Conservation (phyloP, 2,888 invertebrate genomes). For the Pristionchus fissidentatus region DNA sequence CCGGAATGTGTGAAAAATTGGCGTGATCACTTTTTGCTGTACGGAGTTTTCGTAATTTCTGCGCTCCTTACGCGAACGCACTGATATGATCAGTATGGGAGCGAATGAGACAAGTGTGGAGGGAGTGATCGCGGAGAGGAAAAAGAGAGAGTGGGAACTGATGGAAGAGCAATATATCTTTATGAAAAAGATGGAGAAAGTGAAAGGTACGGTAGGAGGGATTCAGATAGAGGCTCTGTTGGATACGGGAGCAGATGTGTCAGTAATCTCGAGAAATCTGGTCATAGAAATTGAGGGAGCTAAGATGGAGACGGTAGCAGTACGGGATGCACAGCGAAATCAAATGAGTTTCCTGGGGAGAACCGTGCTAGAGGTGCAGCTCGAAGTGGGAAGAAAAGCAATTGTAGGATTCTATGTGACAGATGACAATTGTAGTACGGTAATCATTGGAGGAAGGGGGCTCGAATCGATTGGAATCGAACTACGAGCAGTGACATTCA, state of each 20-base stretch:
- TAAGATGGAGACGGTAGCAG: not conserved
- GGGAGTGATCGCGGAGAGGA: too few species aligned
- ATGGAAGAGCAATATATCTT: too few species aligned
- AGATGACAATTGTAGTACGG: too few species aligned
- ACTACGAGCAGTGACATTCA: not conserved
- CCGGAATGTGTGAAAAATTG: too few species aligned
- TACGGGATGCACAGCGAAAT: not conserved
- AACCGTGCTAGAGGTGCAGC: not conserved
- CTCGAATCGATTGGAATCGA: not conserved
- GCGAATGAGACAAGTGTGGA: too few species aligned
- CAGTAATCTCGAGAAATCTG: not conserved
- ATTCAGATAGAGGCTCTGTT: not conserved
- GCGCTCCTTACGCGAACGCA: too few species aligned
- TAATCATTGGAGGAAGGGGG: not conserved
- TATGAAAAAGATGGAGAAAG: too few species aligned
- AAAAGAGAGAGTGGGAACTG: too few species aligned
- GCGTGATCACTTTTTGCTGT: too few species aligned
- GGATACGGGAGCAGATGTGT: not conserved
- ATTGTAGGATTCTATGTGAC: not conserved
- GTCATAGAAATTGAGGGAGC: not conserved
- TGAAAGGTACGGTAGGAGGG: not conserved
- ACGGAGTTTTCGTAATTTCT: too few species aligned
- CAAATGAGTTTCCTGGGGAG: not conserved
- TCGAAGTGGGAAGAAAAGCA: not conserved
- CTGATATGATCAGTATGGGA: too few species aligned